Evolutionary conservation across 1,140 invertebrate genomes (phyloP).

Genomic region (Solenopsis invicta): DNA sequence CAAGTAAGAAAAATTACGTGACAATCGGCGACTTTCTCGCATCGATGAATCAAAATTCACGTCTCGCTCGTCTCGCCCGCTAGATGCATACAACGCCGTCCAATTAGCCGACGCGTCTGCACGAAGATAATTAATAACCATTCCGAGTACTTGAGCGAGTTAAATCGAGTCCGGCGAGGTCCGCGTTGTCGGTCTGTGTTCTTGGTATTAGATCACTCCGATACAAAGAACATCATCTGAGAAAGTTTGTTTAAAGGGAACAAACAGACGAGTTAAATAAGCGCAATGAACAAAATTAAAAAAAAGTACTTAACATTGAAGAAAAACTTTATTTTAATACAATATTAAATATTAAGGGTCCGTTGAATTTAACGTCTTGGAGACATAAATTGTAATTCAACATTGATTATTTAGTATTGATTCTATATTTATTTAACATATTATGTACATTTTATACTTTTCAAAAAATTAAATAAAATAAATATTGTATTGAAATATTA

Average conservation of each 20-base stretch:
- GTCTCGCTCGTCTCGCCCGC: background rate
- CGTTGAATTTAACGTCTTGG: too few species aligned
- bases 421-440: too few species aligned
- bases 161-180: slow-evolving; percentile 58
- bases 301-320: background rate
- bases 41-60: slow-evolving; percentile 49
- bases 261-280: background rate
- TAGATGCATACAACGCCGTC: slow-evolving; percentile 38
- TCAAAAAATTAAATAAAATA: too few species aligned
- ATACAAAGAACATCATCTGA: slow-evolving; percentile 23
- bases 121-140: slow-evolving; percentile 72
- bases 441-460: too few species aligned
- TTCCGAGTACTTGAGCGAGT: slow-evolving; percentile 73
- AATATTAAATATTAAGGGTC: background rate
- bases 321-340: background rate
- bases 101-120: slow-evolving; percentile 61
- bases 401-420: too few species aligned
- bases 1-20: background rate
- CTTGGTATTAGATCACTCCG: slow-evolving; percentile 40
- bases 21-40: slow-evolving; percentile 1
- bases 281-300: background rate
- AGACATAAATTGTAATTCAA: too few species aligned
- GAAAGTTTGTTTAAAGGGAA: background rate
- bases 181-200: slow-evolving; percentile 22
- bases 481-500: too few species aligned